Evolutionary conservation across 2,888 invertebrate genomes (phyloP).

Genomic region (Julus scanicus): DNA sequence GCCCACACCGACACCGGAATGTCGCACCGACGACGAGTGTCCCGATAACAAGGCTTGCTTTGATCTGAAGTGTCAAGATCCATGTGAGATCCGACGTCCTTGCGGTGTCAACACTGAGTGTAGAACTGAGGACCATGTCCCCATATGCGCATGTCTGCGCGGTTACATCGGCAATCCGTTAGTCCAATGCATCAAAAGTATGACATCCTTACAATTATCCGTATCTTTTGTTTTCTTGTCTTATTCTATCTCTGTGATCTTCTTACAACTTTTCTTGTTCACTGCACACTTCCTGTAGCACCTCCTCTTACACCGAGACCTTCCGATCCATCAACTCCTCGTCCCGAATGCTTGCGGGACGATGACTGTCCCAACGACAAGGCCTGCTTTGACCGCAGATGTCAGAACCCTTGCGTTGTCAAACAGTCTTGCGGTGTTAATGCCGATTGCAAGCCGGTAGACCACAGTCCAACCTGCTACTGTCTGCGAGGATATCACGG

Average conservation of each 20-base stretch:
- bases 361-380: constrained; percentile 76
- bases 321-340: constrained; percentile 65
- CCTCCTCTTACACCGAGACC: constrained; percentile 3
- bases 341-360: constrained; percentile 86
- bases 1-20: constrained; percentile 53
- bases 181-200: constrained; percentile 71
- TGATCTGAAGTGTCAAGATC: constrained; percentile 90
- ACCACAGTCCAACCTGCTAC: constrained; percentile 64
- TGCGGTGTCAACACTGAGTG: constrained; percentile 83
- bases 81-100: constrained; percentile 73
- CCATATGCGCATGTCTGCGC: constrained; percentile 61
- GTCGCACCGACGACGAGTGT: too few relatives aligned
- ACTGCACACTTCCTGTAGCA: neutral
- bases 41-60: constrained; percentile 82
- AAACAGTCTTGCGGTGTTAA: constrained; percentile 84
- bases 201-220: neutral
- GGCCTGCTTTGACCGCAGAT: constrained; percentile 69
- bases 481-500: neutral
- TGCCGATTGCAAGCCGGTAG: constrained; percentile 79
- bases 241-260: too few relatives aligned
- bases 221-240: neutral
- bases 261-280: neutral
- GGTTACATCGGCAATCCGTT: constrained; percentile 74
- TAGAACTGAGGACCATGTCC: constrained; percentile 60
- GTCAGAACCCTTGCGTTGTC: constrained; percentile 74